Conservation (phyloP, 2,888 invertebrate species). For the Myopa tessellatipennis region DNA sequence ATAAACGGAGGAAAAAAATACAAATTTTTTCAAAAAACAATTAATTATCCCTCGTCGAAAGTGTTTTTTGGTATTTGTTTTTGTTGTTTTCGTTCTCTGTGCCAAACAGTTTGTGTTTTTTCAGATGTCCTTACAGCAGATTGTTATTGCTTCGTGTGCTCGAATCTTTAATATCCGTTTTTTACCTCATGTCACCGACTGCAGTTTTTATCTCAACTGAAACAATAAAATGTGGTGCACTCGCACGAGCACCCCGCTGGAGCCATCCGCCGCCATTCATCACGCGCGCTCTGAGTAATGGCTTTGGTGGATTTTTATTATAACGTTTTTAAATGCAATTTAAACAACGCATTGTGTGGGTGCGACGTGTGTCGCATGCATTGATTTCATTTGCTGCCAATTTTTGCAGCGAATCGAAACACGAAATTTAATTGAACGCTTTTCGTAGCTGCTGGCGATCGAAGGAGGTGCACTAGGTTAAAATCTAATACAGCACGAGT, state of each 20-base stretch:
- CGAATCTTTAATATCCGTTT: constrained; percentile 2
- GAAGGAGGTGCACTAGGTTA: background rate
- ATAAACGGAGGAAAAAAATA: constrained; percentile 37
- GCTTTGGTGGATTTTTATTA: constrained; percentile 17
- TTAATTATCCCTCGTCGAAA: constrained; percentile 33
- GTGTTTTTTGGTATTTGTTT: constrained; percentile 11
- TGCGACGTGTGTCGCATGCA: constrained; percentile 21
- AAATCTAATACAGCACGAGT: background rate
- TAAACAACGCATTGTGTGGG: constrained; percentile 16
- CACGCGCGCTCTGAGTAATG: constrained; percentile 15
- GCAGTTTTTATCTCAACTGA: constrained; percentile 21
- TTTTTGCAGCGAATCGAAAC: constrained; percentile 23
- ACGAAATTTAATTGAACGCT: constrained; percentile 42
- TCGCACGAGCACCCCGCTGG: background rate
- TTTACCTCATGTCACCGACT: constrained; percentile 27
- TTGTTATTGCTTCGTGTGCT: constrained; percentile 21
- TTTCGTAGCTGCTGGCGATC: constrained; percentile 16
- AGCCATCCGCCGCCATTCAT: background rate
- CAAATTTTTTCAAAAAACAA: constrained; percentile 32
- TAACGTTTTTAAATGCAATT: constrained; percentile 26
- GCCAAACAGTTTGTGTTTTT: constrained; percentile 3
- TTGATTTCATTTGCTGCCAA: constrained; percentile 24
- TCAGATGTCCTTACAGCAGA: constrained; percentile 4
- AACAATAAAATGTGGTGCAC: constrained; percentile 26
- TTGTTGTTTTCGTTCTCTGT: constrained; percentile 1